Percentiles rank a stretch among this genome's conserved stretches.
Conservation (phyloP, 2,797 vertebrate species). For the Valencia hispanica region DNA sequence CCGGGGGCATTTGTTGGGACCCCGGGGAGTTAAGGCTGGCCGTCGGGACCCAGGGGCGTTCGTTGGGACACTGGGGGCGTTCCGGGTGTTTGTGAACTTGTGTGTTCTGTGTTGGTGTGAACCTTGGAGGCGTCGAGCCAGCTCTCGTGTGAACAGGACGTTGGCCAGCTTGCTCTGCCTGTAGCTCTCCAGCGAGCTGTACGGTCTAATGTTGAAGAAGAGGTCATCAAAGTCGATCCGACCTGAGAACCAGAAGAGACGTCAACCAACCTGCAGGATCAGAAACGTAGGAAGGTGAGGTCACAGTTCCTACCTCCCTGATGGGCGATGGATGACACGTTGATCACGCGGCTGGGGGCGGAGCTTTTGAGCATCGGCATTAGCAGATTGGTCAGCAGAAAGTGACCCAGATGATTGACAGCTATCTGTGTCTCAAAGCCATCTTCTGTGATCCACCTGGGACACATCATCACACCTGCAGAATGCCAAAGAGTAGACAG, state of each 20-base stretch:
- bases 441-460: slow-evolving; percentile 79
- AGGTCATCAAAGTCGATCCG: slow-evolving; percentile 76
- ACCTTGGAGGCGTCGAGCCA: slow-evolving; percentile 70
- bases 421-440: slow-evolving; percentile 82
- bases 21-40: no score
- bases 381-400: slow-evolving; percentile 79
- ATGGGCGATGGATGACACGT: slow-evolving; percentile 79
- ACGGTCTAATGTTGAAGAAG: slow-evolving; percentile 70
- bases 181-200: slow-evolving; percentile 77
- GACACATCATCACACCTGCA: slow-evolving; percentile 85
- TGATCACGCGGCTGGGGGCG: slow-evolving; percentile 77
- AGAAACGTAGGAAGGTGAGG: not conserved
- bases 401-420: slow-evolving; percentile 83
- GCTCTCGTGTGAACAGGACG: slow-evolving; percentile 79
- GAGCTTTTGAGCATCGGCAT: slow-evolving; percentile 74
- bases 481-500: not conserved
- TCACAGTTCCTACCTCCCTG: slow-evolving; percentile 63
- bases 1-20: no score
- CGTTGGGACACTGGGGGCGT: not conserved
- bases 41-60: not conserved
- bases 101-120: not conserved
- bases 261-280: not conserved
- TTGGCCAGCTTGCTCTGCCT: slow-evolving; percentile 83
- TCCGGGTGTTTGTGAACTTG: not conserved
- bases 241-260: slow-evolving; percentile 49